Evolutionary conservation across 2,113 vertebrate genomes (phyloP), one percentile per base, ranked within the genome.

Genomic region (Anoura caudifer): DNA sequence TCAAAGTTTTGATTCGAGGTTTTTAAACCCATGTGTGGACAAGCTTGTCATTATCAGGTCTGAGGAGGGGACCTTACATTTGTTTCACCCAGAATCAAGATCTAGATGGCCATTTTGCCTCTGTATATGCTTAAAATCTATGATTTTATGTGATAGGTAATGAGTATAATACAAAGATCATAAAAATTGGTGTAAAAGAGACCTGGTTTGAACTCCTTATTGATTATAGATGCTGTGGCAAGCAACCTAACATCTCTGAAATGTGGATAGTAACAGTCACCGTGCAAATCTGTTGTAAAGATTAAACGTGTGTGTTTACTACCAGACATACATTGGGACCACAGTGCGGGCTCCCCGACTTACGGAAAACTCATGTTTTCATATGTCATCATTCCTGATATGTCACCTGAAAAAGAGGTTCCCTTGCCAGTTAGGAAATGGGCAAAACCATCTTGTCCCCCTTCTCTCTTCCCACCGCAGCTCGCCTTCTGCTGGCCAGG

Each of bases 401-500:
- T 65, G 22, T 63, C 90, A 87, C 59, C 50, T 81, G 33, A 20
- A 76, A 20, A 4, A n/a, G 65, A 0, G 91, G 43, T 69, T 22
- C 5, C 10, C 92, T 94, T 96, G 10, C 24, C 38, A 41, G 41
- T 47, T 61, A 75, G 36, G 41, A 20, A 86, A 38, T 3, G 90
- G 12, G 63, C 0, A 0, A 0, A 75, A 72, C 0, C 33, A 1
- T 19, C 75, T 77, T 16, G 3, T 93, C 83, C 6, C 1, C n/a
- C 41, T 85, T 77, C 11, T 83, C 26, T 13, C 67, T 59, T 47
- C 16, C 9, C n/a, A 79, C 61, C 4, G 1, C 31, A 90, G 22
- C 19, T 79, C 75, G 19, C 26, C 33, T 84, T 84, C 56, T 72
- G 4, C 22, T 80, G 83, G 13, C 26, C 73, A 84, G 50, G 17